Conservation (phyloP, 2,888 invertebrate genomes). For the Ligdia adustata region DNA sequence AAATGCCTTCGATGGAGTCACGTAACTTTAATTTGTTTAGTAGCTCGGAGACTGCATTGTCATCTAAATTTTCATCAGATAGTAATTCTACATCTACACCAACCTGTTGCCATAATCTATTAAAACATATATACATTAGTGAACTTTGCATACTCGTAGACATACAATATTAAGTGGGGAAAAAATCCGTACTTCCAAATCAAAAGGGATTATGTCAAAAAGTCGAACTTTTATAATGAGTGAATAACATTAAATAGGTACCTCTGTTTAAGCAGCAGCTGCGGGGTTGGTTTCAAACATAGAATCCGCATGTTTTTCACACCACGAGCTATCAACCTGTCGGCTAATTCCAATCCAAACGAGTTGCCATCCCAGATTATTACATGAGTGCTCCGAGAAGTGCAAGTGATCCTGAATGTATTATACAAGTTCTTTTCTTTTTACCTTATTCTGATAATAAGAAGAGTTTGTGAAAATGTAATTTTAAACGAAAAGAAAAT, state of each 20-base stretch:
- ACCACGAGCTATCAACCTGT: constrained; percentile 12
- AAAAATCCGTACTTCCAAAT: no score
- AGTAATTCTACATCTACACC: constrained; percentile 11
- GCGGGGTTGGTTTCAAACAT: constrained; percentile 29
- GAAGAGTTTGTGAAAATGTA: neutral
- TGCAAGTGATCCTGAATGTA: constrained; percentile 12
- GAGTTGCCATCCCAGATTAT: constrained; percentile 46
- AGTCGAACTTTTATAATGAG: no score
- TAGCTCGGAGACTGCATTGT: neutral
- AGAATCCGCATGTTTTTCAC: constrained; percentile 17
- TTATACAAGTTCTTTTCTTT: neutral
- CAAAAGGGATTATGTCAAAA: no score
- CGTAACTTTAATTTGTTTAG: neutral
- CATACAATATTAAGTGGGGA: no score
- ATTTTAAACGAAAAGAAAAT: neutral
- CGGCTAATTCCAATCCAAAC: constrained; percentile 45
- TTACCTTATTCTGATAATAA: no score
- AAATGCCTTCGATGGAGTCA: constrained; percentile 14
- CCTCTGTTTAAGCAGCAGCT: neutral
- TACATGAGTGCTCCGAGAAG: constrained; percentile 25
- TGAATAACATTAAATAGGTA: no score
- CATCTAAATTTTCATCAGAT: neutral
- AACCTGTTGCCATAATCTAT: constrained; percentile 11
- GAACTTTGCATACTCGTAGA: no score
- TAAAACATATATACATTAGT: neutral